Percentiles rank a stretch among this genome's conserved stretches.
phyloP scores from a whole-genome alignment of 1,140 invertebrate genomes.

The Drosophila sp. region DNA sequence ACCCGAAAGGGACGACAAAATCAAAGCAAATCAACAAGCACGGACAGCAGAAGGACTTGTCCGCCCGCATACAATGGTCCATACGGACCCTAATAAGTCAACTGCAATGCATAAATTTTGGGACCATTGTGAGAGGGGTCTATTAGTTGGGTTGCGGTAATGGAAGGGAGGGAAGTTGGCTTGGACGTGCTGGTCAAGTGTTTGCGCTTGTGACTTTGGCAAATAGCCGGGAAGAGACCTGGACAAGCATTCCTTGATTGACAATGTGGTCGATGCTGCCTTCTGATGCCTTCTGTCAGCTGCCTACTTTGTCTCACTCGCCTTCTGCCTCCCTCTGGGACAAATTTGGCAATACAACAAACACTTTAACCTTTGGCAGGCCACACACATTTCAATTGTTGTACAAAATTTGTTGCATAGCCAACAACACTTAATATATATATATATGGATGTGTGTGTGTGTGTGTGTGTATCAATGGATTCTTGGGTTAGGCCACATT shows the following conservation, averaged over 20 bases:
- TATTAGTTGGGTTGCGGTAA: neutral
- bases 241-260: conserved; percentile 66
- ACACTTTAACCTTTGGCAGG: conserved; percentile 71
- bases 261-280: conserved; percentile 58
- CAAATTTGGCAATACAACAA: conserved; percentile 68
- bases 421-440: conserved; percentile 13
- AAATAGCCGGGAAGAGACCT: conserved; percentile 54
- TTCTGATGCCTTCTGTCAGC: conserved; percentile 24
- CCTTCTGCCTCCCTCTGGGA: conserved; percentile 24
- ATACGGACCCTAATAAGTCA: conserved; percentile 73
- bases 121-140: conserved; percentile 26
- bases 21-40: conserved; percentile 53
- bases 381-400: conserved; percentile 69
- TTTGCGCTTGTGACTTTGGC: conserved; percentile 65
- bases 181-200: conserved; percentile 56
- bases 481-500: conserved; percentile 51
- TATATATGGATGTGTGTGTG: neutral
- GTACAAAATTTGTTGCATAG: conserved; percentile 37
- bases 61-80: conserved; percentile 11
- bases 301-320: conserved; percentile 23
- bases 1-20: conserved; percentile 54
- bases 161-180: neutral
- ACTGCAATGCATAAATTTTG: conserved; percentile 77
- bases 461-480: conserved; percentile 38
- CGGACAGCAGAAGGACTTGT: neutral